A percentile compares a stretch with the other conserved stretches of the same genome.
These are phyloP conservation scores for Sebastiscus albofasciatus DNA, from an alignment of 2,797 vertebrate genomes.

Conservation along the genomic window DNA sequence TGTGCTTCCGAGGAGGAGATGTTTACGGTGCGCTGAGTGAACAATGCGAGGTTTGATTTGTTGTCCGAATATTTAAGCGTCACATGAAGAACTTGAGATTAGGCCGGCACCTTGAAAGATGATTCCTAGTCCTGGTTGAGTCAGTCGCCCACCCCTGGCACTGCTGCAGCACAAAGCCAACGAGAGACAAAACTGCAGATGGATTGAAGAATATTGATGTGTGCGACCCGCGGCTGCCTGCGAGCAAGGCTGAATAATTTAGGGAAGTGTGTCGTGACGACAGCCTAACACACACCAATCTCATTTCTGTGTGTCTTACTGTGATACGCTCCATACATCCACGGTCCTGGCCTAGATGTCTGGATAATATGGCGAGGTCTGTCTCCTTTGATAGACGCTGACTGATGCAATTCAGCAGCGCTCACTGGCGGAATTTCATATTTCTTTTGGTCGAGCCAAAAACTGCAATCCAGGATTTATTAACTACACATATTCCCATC, in stretches of 20 bases:
- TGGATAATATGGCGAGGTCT: constrained; percentile 58
- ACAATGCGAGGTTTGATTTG: constrained; percentile 33
- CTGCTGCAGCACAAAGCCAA: constrained; percentile 81
- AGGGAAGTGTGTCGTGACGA: constrained; percentile 84
- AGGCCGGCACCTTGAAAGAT: constrained; percentile 53
- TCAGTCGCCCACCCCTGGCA: constrained; percentile 74
- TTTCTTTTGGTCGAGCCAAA: constrained; percentile 74
- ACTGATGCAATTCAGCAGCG: constrained; percentile 66
- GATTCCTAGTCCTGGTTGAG: constrained; percentile 58
- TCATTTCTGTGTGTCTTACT: constrained; percentile 65
- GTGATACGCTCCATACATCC: constrained; percentile 54
- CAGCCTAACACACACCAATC: constrained; percentile 80
- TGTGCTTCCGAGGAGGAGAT: constrained; percentile 9
- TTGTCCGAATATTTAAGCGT: constrained; percentile 39
- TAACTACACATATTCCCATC: constrained; percentile 84
- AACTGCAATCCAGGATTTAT: constrained; percentile 81
- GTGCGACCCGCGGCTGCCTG: constrained; percentile 85
- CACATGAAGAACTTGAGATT: constrained; percentile 40
- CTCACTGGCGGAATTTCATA: constrained; percentile 76
- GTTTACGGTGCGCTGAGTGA: constrained; percentile 9
- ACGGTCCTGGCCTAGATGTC: constrained; percentile 65
- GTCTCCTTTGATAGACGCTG: constrained; percentile 65
- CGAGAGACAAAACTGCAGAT: constrained; percentile 86
- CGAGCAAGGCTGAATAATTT: constrained; percentile 87
- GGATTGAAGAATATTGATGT: constrained; percentile 88